These are phyloP conservation scores for Athetis lepigone DNA, from an alignment of 2,888 invertebrate genomes.

Conservation along the genomic window DNA sequence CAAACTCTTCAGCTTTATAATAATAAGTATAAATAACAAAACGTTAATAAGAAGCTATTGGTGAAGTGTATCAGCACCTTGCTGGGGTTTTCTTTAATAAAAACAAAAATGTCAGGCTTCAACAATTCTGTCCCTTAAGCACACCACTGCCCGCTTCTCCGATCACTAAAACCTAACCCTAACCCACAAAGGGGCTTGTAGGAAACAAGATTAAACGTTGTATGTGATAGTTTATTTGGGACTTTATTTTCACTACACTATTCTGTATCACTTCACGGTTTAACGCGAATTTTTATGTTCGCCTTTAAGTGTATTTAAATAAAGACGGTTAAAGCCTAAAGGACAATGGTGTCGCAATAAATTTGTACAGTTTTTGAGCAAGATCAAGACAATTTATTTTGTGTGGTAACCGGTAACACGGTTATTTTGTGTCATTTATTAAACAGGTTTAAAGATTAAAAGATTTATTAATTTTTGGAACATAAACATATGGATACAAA, in stretches of 20 bases:
- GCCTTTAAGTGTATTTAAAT: conserved; percentile 43
- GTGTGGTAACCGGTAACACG: neutral
- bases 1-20: too few species aligned
- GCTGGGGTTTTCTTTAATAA: too few species aligned
- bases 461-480: too few species aligned
- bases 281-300: conserved; percentile 58
- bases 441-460: neutral
- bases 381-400: neutral
- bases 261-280: conserved; percentile 62
- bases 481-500: too few species aligned
- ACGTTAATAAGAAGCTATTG: too few species aligned
- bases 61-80: too few species aligned
- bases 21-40: too few species aligned
- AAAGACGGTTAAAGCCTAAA: conserved; percentile 22
- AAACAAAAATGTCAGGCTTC: too few species aligned
- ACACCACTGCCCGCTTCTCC: conserved; percentile 56
- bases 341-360: neutral
- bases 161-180: conserved; percentile 39
- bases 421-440: neutral
- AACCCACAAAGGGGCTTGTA: conserved; percentile 73
- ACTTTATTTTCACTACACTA: conserved; percentile 72
- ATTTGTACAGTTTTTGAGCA: conserved; percentile 2
- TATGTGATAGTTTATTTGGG: conserved; percentile 75
- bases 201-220: conserved; percentile 78
- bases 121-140: too few species aligned